Evolutionary conservation across 2,113 vertebrate genomes (phyloP).

Genomic region (Lagenorhynchus albirostris): DNA sequence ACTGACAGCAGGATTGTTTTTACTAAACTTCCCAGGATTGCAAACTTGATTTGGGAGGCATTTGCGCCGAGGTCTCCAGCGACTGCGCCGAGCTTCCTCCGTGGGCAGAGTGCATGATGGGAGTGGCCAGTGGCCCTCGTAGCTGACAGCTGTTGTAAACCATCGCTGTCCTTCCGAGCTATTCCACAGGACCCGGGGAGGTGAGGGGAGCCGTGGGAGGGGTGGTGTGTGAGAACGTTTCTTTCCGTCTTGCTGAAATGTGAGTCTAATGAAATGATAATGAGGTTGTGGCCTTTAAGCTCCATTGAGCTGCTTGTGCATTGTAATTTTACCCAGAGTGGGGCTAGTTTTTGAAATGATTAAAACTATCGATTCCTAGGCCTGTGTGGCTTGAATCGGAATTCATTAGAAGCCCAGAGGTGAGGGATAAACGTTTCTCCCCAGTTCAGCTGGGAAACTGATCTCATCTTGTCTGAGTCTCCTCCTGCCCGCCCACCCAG

Average conservation of each 20-base stretch:
- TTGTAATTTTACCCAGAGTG: slow-evolving; percentile 71
- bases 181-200: not conserved
- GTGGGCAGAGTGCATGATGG: slow-evolving; percentile 31
- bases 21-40: slow-evolving; percentile 61
- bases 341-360: slow-evolving; percentile 73
- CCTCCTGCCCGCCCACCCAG: not conserved
- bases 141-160: slow-evolving; percentile 71
- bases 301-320: slow-evolving; percentile 59
- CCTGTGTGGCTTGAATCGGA: slow-evolving; percentile 58
- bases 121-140: slow-evolving; percentile 41
- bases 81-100: slow-evolving; percentile 30
- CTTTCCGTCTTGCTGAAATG: slow-evolving; percentile 72
- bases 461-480: not conserved
- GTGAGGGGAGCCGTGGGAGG: not conserved
- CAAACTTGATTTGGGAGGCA: slow-evolving; percentile 60
- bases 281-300: slow-evolving; percentile 72
- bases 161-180: slow-evolving; percentile 49
- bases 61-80: slow-evolving; percentile 61
- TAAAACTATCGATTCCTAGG: slow-evolving; percentile 74
- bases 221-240: slow-evolving; percentile 46
- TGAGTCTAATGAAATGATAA: slow-evolving; percentile 75
- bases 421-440: slow-evolving; percentile 57
- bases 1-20: slow-evolving; percentile 75
- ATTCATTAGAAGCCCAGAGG: slow-evolving; percentile 63
- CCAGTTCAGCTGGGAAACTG: not conserved